phyloP scores from a whole-genome alignment of 2,797 vertebrate species.

The Onychomys arenicola region DNA sequence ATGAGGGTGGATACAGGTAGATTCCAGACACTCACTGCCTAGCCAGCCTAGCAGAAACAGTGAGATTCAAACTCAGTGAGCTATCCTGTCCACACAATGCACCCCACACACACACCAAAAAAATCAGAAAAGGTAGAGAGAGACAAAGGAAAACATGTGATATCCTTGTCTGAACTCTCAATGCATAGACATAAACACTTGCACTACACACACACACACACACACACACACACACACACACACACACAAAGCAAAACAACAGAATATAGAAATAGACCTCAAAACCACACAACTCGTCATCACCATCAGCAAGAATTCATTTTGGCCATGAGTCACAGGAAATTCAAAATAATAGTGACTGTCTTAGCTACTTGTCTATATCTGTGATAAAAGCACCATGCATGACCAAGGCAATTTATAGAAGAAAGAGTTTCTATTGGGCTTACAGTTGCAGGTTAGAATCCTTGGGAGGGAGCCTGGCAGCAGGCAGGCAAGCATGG shows the following conservation, averaged over 20 bases:
- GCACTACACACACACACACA: neutral
- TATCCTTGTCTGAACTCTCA: neutral
- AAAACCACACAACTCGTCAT: neutral
- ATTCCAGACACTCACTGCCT: neutral
- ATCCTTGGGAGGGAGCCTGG: neutral
- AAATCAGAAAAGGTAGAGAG: neutral
- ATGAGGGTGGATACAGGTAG: neutral
- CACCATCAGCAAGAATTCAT: neutral
- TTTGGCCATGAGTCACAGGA: neutral
- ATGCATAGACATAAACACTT: neutral
- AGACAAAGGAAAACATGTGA: neutral
- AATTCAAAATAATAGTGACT: slow-evolving; percentile 22
- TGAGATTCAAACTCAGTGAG: neutral
- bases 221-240: neutral
- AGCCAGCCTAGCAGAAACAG: neutral
- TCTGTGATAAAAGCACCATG: neutral
- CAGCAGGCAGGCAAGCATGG: neutral
- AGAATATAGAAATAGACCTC: slow-evolving; percentile 23
- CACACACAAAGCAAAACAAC: neutral
- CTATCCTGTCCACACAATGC: neutral
- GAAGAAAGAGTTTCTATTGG: neutral
- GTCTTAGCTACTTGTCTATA: neutral
- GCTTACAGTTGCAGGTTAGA: neutral
- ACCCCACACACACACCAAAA: neutral
- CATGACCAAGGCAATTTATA: neutral